These are phyloP conservation scores for Platichthys flesus DNA, from an alignment of 2,113 vertebrate species.

Conservation along the genomic window DNA sequence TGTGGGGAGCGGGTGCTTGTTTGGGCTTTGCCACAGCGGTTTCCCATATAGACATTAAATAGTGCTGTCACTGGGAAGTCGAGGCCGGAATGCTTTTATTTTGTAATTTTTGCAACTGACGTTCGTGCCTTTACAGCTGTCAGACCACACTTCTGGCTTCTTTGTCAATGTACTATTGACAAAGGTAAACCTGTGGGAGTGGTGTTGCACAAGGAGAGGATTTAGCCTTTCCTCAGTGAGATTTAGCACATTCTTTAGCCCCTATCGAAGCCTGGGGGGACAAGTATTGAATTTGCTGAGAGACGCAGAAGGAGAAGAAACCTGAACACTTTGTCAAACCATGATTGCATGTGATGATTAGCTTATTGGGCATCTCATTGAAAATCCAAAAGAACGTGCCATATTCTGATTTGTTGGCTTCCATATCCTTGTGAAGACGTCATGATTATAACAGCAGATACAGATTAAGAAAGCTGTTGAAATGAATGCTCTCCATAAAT, in stretches of 20 bases:
- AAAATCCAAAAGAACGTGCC: too few species aligned
- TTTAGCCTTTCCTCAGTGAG: conserved; percentile 68
- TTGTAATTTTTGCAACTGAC: neutral
- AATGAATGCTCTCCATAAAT: too few species aligned
- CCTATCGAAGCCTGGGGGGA: conserved; percentile 58
- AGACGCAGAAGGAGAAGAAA: conserved; percentile 43
- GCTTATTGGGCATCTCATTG: neutral
- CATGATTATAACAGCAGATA: too few species aligned
- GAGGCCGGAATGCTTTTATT: neutral
- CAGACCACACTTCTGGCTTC: conserved; percentile 7
- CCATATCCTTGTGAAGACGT: too few species aligned
- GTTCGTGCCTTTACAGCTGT: conserved; percentile 6
- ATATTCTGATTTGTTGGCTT: too few species aligned
- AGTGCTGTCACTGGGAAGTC: neutral
- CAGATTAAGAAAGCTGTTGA: too few species aligned
- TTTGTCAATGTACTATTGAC: conserved; percentile 41
- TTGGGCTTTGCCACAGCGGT: conserved; percentile 11
- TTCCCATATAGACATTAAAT: neutral
- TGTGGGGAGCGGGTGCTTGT: conserved; percentile 10
- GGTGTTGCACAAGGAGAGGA: conserved; percentile 66
- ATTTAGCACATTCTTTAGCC: conserved; percentile 68
- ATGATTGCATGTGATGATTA: conserved; percentile 21
- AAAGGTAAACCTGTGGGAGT: conserved; percentile 63
- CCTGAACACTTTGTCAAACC: conserved; percentile 53
- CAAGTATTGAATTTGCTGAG: conserved; percentile 54